These are phyloP conservation scores for Hybognathus amarus DNA, from an alignment of 2,797 vertebrate genomes.

Conservation along the genomic window DNA sequence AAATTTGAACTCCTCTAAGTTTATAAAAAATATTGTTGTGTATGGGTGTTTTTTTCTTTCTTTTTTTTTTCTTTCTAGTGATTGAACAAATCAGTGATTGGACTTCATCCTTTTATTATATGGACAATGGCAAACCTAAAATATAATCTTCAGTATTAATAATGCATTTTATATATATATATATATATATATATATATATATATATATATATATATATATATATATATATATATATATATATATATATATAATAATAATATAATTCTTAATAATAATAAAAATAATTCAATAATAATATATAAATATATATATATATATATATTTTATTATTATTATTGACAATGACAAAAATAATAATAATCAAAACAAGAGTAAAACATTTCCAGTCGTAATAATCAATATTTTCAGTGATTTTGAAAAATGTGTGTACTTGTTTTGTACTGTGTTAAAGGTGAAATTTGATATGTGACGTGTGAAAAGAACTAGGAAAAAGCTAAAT, in stretches of 20 bases:
- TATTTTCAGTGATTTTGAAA: too few species aligned
- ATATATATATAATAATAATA: too few species aligned
- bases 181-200: too few species aligned
- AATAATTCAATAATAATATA: too few species aligned
- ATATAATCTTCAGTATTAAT: background rate
- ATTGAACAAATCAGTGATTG: background rate
- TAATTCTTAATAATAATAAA: too few species aligned
- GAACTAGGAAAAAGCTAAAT: background rate
- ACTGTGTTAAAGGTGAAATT: background rate
- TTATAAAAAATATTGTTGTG: background rate
- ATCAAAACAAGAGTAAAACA: background rate
- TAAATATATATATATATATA: too few species aligned
- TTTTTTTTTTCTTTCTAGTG: background rate
- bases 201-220: too few species aligned
- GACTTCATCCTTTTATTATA: background rate
- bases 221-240: too few species aligned
- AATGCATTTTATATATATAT: background rate
- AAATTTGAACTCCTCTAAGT: background rate
- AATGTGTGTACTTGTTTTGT: background rate
- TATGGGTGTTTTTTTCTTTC: background rate
- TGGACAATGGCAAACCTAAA: background rate
- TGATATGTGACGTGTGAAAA: background rate
- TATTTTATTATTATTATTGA: background rate
- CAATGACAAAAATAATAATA: too few species aligned
- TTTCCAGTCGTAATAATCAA: too few species aligned